These are phyloP conservation scores for Rhynchonycteris naso DNA, from an alignment of 2,797 vertebrate genomes.

Conservation along the genomic window DNA sequence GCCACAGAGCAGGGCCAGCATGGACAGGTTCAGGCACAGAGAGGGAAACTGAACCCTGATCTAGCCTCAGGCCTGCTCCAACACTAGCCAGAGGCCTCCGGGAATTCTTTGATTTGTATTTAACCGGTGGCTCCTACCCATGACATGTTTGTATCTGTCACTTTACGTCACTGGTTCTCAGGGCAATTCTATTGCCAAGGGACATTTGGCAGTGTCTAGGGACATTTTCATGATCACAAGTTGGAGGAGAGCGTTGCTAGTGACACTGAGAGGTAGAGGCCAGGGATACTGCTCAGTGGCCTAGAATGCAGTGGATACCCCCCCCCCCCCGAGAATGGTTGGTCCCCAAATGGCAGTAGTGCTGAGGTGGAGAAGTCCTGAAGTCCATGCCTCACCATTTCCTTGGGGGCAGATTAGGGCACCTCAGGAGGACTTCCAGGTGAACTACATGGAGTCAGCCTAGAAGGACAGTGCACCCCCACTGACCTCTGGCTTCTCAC, in stretches of 20 bases:
- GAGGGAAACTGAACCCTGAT: not conserved
- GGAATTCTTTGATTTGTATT: rapidly evolving
- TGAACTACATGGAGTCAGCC: not conserved
- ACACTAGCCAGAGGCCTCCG: not conserved
- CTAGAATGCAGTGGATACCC: rapidly evolving
- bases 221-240: not conserved
- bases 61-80: not conserved
- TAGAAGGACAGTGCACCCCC: too few relatives aligned
- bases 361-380: rapidly evolving
- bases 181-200: too few relatives aligned
- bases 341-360: rapidly evolving
- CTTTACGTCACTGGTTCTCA: not conserved
- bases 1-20: rapidly evolving
- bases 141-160: rapidly evolving
- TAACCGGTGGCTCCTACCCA: not conserved
- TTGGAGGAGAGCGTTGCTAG: not conserved
- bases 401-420: not conserved
- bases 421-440: not conserved
- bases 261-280: not conserved
- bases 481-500: not conserved
- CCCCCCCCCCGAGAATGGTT: rapidly evolving
- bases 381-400: rapidly evolving
- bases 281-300: rapidly evolving
- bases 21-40: not conserved
- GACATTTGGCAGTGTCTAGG: rapidly evolving